phyloP scores from a whole-genome alignment of 2,113 vertebrate species.

The Chaenogobius annularis region DNA sequence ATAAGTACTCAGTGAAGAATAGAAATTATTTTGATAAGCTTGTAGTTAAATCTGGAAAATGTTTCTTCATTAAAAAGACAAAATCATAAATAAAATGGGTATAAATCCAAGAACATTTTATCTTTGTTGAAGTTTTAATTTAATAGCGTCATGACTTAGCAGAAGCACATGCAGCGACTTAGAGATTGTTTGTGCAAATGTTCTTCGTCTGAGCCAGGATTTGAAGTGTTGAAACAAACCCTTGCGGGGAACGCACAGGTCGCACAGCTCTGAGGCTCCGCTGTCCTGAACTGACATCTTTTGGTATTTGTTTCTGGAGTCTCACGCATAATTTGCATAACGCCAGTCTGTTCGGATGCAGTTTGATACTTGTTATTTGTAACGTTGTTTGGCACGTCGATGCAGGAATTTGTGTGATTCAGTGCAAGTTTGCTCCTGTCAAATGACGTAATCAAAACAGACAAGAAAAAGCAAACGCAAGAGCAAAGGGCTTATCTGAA shows the following conservation, averaged over 20 bases:
- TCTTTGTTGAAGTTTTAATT: neutral
- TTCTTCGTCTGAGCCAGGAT: neutral
- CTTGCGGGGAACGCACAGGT: neutral
- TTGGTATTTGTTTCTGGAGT: neutral
- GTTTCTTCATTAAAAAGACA: neutral
- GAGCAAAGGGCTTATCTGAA: neutral
- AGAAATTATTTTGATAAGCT: too few relatives aligned
- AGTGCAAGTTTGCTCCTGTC: neutral
- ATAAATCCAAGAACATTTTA: neutral
- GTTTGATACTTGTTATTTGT: too few relatives aligned
- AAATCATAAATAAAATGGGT: neutral
- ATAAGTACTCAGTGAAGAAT: too few relatives aligned
- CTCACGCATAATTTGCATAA: neutral
- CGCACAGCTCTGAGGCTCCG: neutral
- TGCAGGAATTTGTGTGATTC: neutral
- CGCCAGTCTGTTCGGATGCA: too few relatives aligned
- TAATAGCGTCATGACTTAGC: neutral
- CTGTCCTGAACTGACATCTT: neutral
- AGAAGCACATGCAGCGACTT: neutral
- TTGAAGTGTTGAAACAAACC: neutral
- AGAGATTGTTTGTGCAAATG: conserved; percentile 1
- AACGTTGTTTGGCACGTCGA: neutral
- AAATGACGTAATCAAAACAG: neutral
- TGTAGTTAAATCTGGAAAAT: neutral
- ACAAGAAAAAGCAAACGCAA: neutral